Evolutionary conservation across 2,888 invertebrate species (phyloP).

Genomic region (Acanthoscelides obtectus): DNA sequence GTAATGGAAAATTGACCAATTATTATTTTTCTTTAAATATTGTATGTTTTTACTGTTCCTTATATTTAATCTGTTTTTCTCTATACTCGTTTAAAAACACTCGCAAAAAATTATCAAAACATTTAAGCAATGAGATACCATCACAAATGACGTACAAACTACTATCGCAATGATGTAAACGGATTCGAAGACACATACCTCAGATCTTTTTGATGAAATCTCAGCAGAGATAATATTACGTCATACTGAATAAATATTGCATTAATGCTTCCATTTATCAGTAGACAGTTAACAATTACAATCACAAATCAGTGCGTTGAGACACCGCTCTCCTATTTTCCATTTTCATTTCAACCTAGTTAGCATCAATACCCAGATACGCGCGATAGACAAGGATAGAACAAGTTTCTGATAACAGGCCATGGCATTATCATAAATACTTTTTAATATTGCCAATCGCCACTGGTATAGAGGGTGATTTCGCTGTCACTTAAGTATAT

Average conservation of each 20-base stretch:
- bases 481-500: too few relatives aligned
- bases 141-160: neutral
- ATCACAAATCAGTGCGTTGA: neutral
- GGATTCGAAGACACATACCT: neutral
- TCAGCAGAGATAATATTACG: neutral
- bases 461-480: too few relatives aligned
- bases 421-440: neutral
- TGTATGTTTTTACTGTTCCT: too few relatives aligned
- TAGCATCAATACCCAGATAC: neutral
- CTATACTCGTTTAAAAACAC: too few relatives aligned
- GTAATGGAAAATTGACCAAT: too few relatives aligned
- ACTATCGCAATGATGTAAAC: neutral
- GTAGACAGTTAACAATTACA: neutral
- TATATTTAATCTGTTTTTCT: too few relatives aligned
- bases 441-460: neutral
- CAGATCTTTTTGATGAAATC: neutral
- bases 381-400: neutral
- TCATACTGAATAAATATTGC: neutral
- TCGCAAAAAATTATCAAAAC: too few relatives aligned
- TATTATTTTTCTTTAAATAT: too few relatives aligned
- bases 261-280: neutral
- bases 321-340: neutral
- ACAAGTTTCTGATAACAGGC: neutral
- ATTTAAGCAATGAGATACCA: neutral
- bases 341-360: neutral